Conservation (phyloP, 1,140 invertebrate species). For the Papilio glaucus region DNA sequence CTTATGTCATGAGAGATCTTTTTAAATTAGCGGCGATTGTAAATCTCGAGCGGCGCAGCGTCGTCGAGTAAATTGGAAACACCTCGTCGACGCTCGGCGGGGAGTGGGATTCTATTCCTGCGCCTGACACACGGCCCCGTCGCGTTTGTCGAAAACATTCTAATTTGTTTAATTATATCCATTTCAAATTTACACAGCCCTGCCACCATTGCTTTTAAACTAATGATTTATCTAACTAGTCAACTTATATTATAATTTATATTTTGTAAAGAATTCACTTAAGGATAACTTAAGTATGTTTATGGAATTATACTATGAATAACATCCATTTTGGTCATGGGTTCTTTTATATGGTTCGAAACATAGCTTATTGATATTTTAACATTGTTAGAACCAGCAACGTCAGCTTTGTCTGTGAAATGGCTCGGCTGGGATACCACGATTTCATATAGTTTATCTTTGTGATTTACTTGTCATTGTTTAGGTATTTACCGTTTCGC, state of each 20-base stretch:
- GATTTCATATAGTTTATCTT: no score
- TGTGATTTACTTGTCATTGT: no score
- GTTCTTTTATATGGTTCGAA: no score
- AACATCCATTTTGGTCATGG: no score
- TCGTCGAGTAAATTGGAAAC: slow-evolving; percentile 70
- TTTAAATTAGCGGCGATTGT: slow-evolving; percentile 73
- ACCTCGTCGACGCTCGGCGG: slow-evolving; percentile 60
- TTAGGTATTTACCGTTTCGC: no score
- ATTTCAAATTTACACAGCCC: slow-evolving; percentile 65
- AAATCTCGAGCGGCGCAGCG: slow-evolving; percentile 67
- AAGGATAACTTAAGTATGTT: background rate
- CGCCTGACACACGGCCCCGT: slow-evolving; percentile 64
- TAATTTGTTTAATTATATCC: slow-evolving; percentile 73
- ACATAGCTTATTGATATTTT: no score
- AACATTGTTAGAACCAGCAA: no score
- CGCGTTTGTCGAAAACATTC: slow-evolving; percentile 63
- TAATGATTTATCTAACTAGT: background rate
- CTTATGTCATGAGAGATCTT: slow-evolving; percentile 69
- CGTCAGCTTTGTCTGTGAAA: no score
- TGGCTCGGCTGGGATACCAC: no score
- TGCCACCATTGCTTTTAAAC: slow-evolving; percentile 51
- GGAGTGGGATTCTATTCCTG: slow-evolving; percentile 68
- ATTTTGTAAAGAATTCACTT: background rate
- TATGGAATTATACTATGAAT: background rate
- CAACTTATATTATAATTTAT: background rate